Percentiles rank a stretch among this genome's conserved stretches.
Conservation (phyloP, 1,140 invertebrate species). For the Drosophila melanica region DNA sequence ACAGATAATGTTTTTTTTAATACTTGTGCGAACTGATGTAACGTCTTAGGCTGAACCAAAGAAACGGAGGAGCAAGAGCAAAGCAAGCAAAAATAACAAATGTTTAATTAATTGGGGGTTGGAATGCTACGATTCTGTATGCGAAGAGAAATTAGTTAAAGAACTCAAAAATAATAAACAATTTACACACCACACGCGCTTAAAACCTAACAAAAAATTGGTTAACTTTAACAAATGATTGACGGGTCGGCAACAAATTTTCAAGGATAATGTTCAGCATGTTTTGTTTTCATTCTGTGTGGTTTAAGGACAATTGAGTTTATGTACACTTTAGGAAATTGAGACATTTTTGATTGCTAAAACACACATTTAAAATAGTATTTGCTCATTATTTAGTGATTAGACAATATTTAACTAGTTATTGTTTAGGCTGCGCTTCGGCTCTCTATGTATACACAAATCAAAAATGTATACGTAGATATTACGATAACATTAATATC, state of each 20-base stretch:
- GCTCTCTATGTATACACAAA: slow-evolving; percentile 51
- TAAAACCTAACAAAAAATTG: slow-evolving; percentile 78
- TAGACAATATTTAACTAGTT: slow-evolving; percentile 75
- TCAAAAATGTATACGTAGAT: slow-evolving; percentile 55
- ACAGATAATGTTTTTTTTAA: slow-evolving; percentile 47
- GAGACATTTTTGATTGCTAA: slow-evolving; percentile 52
- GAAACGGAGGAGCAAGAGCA: slow-evolving; percentile 44
- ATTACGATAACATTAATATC: slow-evolving; percentile 50
- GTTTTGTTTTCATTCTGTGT: slow-evolving; percentile 35
- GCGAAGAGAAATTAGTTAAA: slow-evolving; percentile 39
- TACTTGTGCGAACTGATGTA: slow-evolving; percentile 78
- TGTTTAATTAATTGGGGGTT: slow-evolving; percentile 59
- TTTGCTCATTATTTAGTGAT: slow-evolving; percentile 51
- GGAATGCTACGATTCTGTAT: slow-evolving; percentile 79
- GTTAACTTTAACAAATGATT: slow-evolving; percentile 74
- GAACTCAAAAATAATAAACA: slow-evolving; percentile 61
- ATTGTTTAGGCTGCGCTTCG: slow-evolving; percentile 64
- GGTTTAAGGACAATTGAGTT: slow-evolving; percentile 57
- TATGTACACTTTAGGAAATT: slow-evolving; percentile 69
- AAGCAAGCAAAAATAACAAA: slow-evolving; percentile 44
- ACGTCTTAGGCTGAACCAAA: slow-evolving; percentile 48
- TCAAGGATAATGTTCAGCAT: slow-evolving; percentile 43
- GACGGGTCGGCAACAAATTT: slow-evolving; percentile 45
- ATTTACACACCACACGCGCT: slow-evolving; percentile 68
- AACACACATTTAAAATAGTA: slow-evolving; percentile 71